phyloP scores from a whole-genome alignment of 2,888 invertebrate genomes.

The Ernsta delagoae region DNA sequence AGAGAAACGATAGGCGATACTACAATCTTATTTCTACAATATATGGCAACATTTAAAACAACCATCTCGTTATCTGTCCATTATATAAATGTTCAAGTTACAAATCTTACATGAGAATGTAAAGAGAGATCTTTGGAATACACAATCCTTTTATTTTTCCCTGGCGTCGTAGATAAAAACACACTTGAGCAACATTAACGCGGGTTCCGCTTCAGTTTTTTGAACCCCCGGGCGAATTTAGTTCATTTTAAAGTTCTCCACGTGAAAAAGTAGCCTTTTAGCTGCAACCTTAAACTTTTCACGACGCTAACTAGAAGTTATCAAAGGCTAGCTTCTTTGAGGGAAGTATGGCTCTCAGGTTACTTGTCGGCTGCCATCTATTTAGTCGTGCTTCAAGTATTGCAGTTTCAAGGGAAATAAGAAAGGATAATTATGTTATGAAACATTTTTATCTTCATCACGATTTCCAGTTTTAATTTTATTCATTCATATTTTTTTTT shows the following conservation, averaged over 20 bases:
- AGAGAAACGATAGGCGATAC: no score
- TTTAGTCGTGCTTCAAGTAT: constrained; percentile 20
- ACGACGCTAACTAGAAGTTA: constrained; percentile 37
- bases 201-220: constrained; percentile 17
- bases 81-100: no score
- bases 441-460: neutral
- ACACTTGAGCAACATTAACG: neutral
- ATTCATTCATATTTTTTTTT: neutral
- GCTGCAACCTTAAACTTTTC: constrained; percentile 36
- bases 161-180: no score
- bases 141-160: no score
- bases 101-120: no score
- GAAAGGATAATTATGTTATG: constrained; percentile 5
- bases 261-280: constrained; percentile 38
- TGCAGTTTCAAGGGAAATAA: constrained; percentile 21
- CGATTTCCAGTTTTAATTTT: no score
- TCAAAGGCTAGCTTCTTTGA: constrained; percentile 37
- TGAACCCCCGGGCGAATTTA: constrained; percentile 29
- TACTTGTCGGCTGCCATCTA: constrained; percentile 16
- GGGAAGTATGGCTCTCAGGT: constrained; percentile 31
- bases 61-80: no score
- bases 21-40: no score
- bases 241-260: constrained; percentile 35
- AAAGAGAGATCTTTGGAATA: neutral
- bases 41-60: no score